phyloP scores from a whole-genome alignment of 2,113 vertebrate genomes.

The Nannobrachium achirus region DNA sequence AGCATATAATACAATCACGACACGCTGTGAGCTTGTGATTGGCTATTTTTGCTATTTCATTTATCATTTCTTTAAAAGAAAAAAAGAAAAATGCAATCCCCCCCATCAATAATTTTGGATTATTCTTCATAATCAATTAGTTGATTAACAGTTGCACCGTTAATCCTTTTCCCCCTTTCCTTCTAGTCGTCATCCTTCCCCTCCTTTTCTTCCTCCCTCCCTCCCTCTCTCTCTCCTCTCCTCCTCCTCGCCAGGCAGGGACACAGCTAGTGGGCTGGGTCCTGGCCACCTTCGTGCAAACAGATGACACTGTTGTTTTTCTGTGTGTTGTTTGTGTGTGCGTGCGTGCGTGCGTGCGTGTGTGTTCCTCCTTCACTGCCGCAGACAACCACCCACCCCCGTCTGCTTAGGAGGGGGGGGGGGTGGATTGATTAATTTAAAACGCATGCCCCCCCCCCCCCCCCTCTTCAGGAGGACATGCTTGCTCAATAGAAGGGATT shows the following conservation, averaged over 20 bases:
- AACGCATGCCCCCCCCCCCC: constrained; percentile 55
- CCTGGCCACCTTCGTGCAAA: constrained; percentile 63
- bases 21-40: no score
- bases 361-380: constrained; percentile 36
- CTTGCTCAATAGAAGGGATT: constrained; percentile 46
- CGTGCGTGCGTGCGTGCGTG: no score
- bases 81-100: no score
- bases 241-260: constrained; percentile 7
- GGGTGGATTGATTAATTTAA: constrained; percentile 74
- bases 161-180: not conserved
- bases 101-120: no score
- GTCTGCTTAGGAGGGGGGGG: constrained; percentile 59
- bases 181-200: constrained; percentile 3
- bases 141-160: no score
- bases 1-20: no score
- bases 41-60: no score
- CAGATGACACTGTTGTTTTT: constrained; percentile 58
- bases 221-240: constrained; percentile 6
- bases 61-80: no score
- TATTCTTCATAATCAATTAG: no score
- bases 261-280: constrained; percentile 45
- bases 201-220: constrained; percentile 18
- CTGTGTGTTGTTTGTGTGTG: constrained; percentile 7
- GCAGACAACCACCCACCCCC: constrained; percentile 53
- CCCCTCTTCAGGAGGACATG: constrained; percentile 47